Base-by-base conservation (phyloP, 1,140 invertebrate species). In the Acyrthosiphon pisum region DNA sequence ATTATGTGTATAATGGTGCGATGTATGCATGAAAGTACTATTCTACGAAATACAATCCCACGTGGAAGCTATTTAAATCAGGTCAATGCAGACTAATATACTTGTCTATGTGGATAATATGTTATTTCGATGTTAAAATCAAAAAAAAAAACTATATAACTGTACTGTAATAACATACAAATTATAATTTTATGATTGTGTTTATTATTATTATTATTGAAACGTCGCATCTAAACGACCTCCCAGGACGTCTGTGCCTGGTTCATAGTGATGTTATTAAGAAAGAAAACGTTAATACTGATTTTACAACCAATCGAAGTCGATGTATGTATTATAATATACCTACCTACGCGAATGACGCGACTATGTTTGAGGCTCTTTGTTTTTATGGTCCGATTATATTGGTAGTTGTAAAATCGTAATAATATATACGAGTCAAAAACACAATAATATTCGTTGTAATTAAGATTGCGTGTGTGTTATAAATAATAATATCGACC, bases 31-130 rank as follows among this genome's bases (percentile, higher is more conserved):
- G 35, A 1, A 35, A 56, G 53, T 56, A 56, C 26, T 35, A 89
- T 53, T 87, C 2, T 48, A 26, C 18, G 2, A 89, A 89, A 22
- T 48, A 20, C 44, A 48, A 48, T 87, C 30, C 35, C 26, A 48
- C n/a, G 7, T 48, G 86, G 87, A 50, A 20, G 87, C 30, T 37
- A 41, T 89, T 53, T 89, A 89, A 89, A 89, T 89, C 53, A 37
- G 87, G 48, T 89, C 87, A 89, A 35, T 35, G n/a, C 22, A 83
- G 14, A 76, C 60, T 76, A 76, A 76, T 76, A 76, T 76, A 76
- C 6, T 76, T 76, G 60, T 76, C 60, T 14, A 76, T 76, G 60
- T 76, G 14, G 30, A 41, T 83, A 41, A 83, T 41, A 83, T 83
- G 6, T 83, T 41, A n/a, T 83, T 76, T 76, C 18, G 60, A n/a